A percentile compares a stretch with the other conserved stretches of the same genome.
Evolutionary conservation across 2,888 invertebrate species (phyloP).

Genomic region (Ophonus ardosiacus): DNA sequence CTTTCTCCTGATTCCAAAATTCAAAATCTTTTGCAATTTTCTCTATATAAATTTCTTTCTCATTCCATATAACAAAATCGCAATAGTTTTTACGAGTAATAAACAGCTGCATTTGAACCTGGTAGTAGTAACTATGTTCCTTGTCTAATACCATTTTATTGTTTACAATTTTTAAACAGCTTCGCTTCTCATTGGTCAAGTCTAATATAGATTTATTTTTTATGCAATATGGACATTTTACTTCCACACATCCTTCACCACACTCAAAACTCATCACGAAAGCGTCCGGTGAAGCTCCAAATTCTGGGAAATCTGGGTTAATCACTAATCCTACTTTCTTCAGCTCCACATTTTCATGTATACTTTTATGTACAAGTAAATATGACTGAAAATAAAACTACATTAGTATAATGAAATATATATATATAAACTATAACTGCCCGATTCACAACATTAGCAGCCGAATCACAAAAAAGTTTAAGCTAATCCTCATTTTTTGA

Average conservation of each 20-base stretch:
- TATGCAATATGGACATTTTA: slow-evolving; percentile 3
- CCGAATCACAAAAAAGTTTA: too few species aligned
- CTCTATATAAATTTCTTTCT: background rate
- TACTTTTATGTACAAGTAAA: background rate
- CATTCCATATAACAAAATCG: background rate
- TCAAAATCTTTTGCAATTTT: background rate
- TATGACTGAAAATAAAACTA: background rate
- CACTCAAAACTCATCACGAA: background rate
- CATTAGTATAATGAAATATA: background rate
- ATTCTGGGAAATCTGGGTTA: background rate
- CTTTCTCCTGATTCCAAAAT: slow-evolving; percentile 12
- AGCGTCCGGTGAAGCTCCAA: slow-evolving; percentile 1
- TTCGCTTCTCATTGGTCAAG: background rate
- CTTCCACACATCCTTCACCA: background rate
- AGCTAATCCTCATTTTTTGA: too few species aligned
- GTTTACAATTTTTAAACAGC: background rate
- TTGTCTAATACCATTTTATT: background rate
- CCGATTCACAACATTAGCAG: too few species aligned
- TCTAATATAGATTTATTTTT: background rate
- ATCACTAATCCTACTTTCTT: background rate
- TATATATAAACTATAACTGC: background rate
- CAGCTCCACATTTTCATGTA: background rate
- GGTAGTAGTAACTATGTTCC: background rate
- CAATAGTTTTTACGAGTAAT: background rate
- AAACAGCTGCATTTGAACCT: slow-evolving; percentile 6